A percentile compares a stretch with the other conserved stretches of the same genome.
Conservation (phyloP, 2,888 invertebrate species). For the Rhagophthalmus giganteus region DNA sequence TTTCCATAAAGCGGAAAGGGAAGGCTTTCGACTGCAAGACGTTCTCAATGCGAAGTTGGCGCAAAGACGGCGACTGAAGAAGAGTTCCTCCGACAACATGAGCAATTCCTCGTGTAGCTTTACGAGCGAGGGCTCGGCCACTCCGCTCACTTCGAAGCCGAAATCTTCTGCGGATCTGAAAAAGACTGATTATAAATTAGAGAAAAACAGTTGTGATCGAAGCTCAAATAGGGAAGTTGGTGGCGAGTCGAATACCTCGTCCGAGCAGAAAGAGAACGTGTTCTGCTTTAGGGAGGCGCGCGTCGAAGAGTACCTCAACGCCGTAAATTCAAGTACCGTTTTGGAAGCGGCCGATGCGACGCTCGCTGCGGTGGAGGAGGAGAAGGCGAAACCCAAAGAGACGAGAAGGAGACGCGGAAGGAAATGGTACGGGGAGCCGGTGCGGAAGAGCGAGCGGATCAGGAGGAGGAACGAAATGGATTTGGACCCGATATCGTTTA, state of each 20-base stretch:
- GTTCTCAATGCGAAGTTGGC: conserved; percentile 72
- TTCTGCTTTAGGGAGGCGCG: conserved; percentile 57
- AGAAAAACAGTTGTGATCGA: conserved; percentile 22
- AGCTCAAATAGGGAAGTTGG: conserved; percentile 5
- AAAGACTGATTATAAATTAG: conserved; percentile 41
- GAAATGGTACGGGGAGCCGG: conserved; percentile 44
- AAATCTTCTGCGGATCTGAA: conserved; percentile 41
- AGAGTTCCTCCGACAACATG: conserved; percentile 56
- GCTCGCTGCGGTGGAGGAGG: conserved; percentile 40
- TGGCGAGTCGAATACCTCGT: not conserved
- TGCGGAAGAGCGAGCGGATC: conserved; percentile 51
- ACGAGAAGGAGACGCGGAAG: conserved; percentile 29
- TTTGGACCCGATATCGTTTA: conserved; percentile 37
- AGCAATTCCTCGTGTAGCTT: conserved; percentile 52
- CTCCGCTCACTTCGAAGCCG: conserved; percentile 37
- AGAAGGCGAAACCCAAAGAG: conserved; percentile 45
- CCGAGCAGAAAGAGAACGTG: conserved; percentile 45
- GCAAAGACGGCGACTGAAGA: conserved; percentile 67
- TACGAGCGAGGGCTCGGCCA: conserved; percentile 51
- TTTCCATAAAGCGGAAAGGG: conserved; percentile 68
- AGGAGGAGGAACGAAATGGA: conserved; percentile 48
- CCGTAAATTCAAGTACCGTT: conserved; percentile 47
- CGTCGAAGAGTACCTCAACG: conserved; percentile 58
- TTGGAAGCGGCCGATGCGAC: conserved; percentile 2
- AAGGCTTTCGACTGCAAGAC: conserved; percentile 75